These are phyloP conservation scores for Homarus americanus DNA, from an alignment of 1,140 invertebrate genomes.

Conservation along the genomic window DNA sequence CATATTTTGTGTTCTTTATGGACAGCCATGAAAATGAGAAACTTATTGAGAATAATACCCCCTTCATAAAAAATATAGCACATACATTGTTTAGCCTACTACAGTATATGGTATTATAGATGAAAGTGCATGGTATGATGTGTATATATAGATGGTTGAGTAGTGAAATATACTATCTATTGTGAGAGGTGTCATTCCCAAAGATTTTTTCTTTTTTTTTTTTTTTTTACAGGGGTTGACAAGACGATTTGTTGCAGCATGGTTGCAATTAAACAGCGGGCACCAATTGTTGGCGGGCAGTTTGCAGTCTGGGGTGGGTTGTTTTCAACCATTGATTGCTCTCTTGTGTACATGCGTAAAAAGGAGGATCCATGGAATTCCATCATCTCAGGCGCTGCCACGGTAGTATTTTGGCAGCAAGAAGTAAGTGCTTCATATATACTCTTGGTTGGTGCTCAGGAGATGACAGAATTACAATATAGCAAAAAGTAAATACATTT, in stretches of 20 bases:
- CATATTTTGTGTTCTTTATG: too few relatives aligned
- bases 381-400: constrained; percentile 96
- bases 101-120: too few relatives aligned
- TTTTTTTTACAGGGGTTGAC: constrained; percentile 77
- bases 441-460: too few relatives aligned
- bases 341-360: constrained; percentile 94
- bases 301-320: constrained; percentile 97
- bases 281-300: constrained; percentile 95
- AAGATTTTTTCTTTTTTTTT: background rate
- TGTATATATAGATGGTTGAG: too few relatives aligned
- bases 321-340: constrained; percentile 98
- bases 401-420: constrained; percentile 96
- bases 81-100: too few relatives aligned
- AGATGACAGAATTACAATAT: too few relatives aligned
- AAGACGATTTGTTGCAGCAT: constrained; percentile 84
- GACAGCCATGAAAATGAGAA: too few relatives aligned
- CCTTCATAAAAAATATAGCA: too few relatives aligned
- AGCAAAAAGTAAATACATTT: too few relatives aligned
- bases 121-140: too few relatives aligned
- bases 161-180: background rate
- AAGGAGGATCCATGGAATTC: constrained; percentile 99
- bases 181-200: background rate
- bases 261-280: constrained; percentile 90
- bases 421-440: constrained; percentile 83
- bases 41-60: too few relatives aligned